Conservation (phyloP, 2,888 invertebrate genomes). For the Petrolisthes cinctipes region DNA sequence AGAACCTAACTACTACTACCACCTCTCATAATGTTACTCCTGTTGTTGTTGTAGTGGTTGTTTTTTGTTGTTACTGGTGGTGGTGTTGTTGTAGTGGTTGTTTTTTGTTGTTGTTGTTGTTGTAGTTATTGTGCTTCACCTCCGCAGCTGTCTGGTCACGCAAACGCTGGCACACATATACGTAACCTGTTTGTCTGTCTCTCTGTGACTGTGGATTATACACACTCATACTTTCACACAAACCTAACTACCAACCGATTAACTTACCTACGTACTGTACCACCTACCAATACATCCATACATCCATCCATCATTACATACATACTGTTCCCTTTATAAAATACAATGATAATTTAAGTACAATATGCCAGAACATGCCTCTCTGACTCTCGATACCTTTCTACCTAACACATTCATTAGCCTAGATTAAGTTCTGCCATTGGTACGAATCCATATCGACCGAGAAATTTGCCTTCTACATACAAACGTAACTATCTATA, state of each 20-base stretch:
- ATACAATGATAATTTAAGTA: no score
- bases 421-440: no score
- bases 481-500: no score
- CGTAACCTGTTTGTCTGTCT: neutral
- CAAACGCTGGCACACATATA: neutral
- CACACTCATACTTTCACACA: neutral
- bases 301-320: neutral
- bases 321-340: no score
- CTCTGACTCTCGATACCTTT: no score
- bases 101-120: neutral
- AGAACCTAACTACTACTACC: neutral
- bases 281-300: neutral
- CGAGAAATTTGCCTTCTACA: no score
- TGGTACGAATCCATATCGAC: no score
- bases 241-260: neutral
- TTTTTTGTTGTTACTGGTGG: neutral
- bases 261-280: neutral
- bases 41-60: neutral
- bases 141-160: neutral
- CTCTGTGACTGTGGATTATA: no score
- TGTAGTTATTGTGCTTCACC: neutral
- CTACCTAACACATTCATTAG: no score
- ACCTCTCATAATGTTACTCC: neutral
- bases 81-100: neutral
- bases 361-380: no score